Conservation (phyloP, 2,888 invertebrate genomes). For the Pherbina coryleti region DNA sequence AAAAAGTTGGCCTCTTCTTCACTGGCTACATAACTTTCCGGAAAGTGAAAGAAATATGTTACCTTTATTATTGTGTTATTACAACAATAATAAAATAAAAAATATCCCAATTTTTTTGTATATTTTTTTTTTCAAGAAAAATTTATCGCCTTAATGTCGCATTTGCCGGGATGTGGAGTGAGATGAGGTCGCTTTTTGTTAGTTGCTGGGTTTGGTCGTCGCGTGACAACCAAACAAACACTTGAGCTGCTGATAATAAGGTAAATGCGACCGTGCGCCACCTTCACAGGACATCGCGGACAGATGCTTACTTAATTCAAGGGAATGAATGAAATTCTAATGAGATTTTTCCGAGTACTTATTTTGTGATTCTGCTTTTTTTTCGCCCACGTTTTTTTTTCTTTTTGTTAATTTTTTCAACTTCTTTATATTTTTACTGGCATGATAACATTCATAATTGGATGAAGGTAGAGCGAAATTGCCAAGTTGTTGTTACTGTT, state of each 20-base stretch:
- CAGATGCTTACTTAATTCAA: slow-evolving; percentile 18
- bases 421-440: not conserved
- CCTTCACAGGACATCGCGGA: slow-evolving; percentile 13
- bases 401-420: slow-evolving; percentile 38
- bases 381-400: slow-evolving; percentile 33
- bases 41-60: slow-evolving; percentile 23
- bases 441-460: slow-evolving; percentile 44
- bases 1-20: not conserved
- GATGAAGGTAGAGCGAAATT: slow-evolving; percentile 36
- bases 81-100: slow-evolving; percentile 30
- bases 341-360: slow-evolving; percentile 45
- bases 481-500: slow-evolving; percentile 17
- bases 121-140: slow-evolving; percentile 23
- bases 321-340: slow-evolving; percentile 46
- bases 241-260: slow-evolving; percentile 35
- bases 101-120: slow-evolving; percentile 17
- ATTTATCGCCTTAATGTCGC: slow-evolving; percentile 39
- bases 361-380: slow-evolving; percentile 33
- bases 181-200: not conserved
- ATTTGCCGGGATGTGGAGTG: not conserved
- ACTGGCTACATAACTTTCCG: not conserved
- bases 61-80: slow-evolving; percentile 37
- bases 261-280: slow-evolving; percentile 14
- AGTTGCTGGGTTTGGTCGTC: slow-evolving; percentile 13
- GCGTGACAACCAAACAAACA: slow-evolving; percentile 35